Evolutionary conservation across 92 coral and sea anemone genomes (phyloP).

Genomic region (Zoanthus sociatus): DNA sequence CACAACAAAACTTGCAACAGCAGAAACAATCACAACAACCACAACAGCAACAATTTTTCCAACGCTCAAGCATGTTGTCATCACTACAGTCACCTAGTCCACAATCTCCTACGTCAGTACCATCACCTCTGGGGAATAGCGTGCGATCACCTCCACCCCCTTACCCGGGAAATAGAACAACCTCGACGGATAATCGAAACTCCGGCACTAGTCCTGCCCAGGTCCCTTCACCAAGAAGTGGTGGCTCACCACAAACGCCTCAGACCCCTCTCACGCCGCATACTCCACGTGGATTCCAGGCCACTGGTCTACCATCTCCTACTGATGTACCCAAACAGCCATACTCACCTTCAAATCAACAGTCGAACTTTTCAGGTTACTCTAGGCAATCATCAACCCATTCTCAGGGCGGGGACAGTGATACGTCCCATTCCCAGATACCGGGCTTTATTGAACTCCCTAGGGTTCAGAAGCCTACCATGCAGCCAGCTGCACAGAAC

Average conservation of each 20-base stretch:
- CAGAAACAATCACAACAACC: conserved; percentile 48
- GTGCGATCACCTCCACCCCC: conserved; percentile 98
- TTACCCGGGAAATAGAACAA: conserved; percentile 81
- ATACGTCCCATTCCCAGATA: conserved; percentile 65
- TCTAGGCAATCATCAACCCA: conserved; percentile 52
- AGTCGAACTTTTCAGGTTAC: conserved; percentile 62
- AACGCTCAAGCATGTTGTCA: conserved; percentile 77
- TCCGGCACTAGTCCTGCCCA: conserved; percentile 84
- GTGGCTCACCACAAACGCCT: conserved; percentile 96
- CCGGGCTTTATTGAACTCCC: conserved; percentile 82
- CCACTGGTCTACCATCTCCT: conserved; percentile 94
- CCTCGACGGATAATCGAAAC: conserved; percentile 66
- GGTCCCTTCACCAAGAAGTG: conserved; percentile 95
- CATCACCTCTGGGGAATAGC: conserved; percentile 74
- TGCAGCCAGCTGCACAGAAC: conserved; percentile 69
- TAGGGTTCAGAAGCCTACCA: conserved; percentile 45
- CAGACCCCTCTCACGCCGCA: conserved; percentile 94
- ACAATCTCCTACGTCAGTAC: conserved; percentile 88
- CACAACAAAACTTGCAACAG: conserved; percentile 41
- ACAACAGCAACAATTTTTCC: conserved; percentile 72
- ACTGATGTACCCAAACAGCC: conserved; percentile 92
- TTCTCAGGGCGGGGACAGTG: conserved; percentile 62
- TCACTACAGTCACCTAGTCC: conserved; percentile 82
- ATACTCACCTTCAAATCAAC: conserved; percentile 89
- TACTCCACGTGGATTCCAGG: conserved; percentile 77